phyloP scores from a whole-genome alignment of 2,113 vertebrate species.

The Tupaia chinensis region DNA sequence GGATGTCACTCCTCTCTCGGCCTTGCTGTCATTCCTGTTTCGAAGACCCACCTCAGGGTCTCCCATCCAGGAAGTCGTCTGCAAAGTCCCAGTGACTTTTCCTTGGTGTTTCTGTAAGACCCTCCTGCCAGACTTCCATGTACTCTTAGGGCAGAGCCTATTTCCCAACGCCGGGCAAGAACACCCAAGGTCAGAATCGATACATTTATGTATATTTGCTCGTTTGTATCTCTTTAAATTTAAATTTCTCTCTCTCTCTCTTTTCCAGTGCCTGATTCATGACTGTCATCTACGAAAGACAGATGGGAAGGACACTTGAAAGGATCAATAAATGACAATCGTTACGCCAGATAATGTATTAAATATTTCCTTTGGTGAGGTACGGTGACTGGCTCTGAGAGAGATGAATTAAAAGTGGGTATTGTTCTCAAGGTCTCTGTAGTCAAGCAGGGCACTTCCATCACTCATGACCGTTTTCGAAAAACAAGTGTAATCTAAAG shows the following conservation, averaged over 20 bases:
- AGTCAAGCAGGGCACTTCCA: not conserved
- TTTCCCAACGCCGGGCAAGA: not conserved
- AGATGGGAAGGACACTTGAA: not conserved
- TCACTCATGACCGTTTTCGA: not conserved
- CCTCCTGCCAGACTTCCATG: not conserved
- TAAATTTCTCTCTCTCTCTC: not conserved
- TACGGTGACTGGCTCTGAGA: not conserved
- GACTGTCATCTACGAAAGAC: not conserved
- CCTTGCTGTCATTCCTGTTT: not conserved
- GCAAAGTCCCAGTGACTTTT: not conserved
- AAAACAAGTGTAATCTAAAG: not conserved
- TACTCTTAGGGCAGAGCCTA: not conserved
- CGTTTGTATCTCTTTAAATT: not conserved
- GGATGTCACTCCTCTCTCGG: not conserved
- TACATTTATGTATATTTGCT: too few species aligned
- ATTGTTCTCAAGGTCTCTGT: not conserved
- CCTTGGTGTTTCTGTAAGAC: not conserved
- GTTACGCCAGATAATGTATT: not conserved
- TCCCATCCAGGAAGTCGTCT: not conserved
- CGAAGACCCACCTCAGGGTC: rapidly evolving
- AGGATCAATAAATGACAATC: not conserved
- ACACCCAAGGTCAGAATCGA: not conserved
- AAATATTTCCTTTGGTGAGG: not conserved
- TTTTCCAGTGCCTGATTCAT: not conserved
- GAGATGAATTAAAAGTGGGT: not conserved